Base-by-base conservation (phyloP, 2,888 invertebrate species). In the Acronicta psi region DNA sequence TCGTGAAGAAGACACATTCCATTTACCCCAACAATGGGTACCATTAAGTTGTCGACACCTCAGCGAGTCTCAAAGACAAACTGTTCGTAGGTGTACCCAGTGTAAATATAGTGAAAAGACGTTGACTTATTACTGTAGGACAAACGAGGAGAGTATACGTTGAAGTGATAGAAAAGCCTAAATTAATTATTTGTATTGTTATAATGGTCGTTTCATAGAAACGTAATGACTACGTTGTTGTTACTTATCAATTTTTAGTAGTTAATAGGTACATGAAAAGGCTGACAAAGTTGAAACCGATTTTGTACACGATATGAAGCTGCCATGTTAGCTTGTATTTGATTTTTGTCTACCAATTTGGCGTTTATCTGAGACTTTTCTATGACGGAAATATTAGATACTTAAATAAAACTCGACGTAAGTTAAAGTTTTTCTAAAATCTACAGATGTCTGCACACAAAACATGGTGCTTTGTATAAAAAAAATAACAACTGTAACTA, bases 81-180 rank as follows among this genome's bases (percentile, higher is more conserved):
- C 82, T 81, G 73, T 74, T 59, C 34, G 50, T 36, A 80, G 81
- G 78, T 82, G 82, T 77, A 69, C 72, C 47, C 72, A 69, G 79
- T 88, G 87, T 89, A 88, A 74, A 87, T 85, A 88, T 70, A 79
- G 76, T 79, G 81, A 77, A 80, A 57, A 55, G 75, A 69, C 66
- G 79, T 77, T 70, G 59, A 74, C 61, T 66, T 68, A 76, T 71
- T 73, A 74, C 64, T 71, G 69, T 76, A 77, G 59, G 69, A 58
- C 53, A 59, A 81, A 82, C 63, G 83, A 77, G 89, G 87, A 86
- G 87, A 86, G 94, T 94, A 94, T 93, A 94, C 93, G 93, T 90
- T 85, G 88, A 89, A 89, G 92, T 92, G 93, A 93, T 92, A 93
- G 90, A 87, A 87, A 86, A 90, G 91, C 93, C 92, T 93, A 92